Base-by-base conservation (phyloP, 2,888 invertebrate species). In the Caprella mutica region DNA sequence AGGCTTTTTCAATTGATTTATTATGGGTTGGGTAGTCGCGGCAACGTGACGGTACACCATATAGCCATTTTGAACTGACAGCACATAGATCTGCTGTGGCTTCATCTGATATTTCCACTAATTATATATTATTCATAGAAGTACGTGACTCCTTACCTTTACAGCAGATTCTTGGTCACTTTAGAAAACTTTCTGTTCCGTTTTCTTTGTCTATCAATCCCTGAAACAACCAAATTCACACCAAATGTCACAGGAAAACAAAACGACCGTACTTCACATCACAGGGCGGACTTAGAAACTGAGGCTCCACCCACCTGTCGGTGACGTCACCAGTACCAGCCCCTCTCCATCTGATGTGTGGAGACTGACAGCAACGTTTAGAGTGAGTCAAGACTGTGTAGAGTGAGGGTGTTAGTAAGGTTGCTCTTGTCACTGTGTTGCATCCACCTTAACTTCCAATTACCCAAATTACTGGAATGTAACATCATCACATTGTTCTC, bases 331-430 rank as follows among this genome's bases (percentile, higher is more conserved):
- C 50, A 56, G 48, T 59, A 53, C 63, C 57, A 42, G 59, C 55
- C 35, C 55, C 52, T 44, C 42, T 51, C 55, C 59, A 59, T 59
- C 59, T 63, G 63, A 63, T 59, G 59, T 59, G 54, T 55, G 55
- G 42, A 63, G 63, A 63, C 55, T 53, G 63, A 63, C 63, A 63
- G 59, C 51, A 59, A 63, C 59, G 59, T 63, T 63, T 63, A 63
- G 63, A 63, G 59, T 63, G 59, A 59, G 63, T 59, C 63, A 63
- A 59, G 59, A 54, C 54, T 56, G 63, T 63, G 63, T 53, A 55
- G 63, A 56, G 63, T 56, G 63, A 59, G 63, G 63, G 57, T 63
- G 59, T 59, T n/a, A n/a, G n/a, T n/a, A n/a, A n/a, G n/a, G n/a
- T n/a, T n/a, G n/a, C n/a, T n/a, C n/a, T n/a, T n/a, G n/a, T n/a